Conservation (phyloP, 2,113 vertebrate genomes). For the Arenaria interpres region DNA sequence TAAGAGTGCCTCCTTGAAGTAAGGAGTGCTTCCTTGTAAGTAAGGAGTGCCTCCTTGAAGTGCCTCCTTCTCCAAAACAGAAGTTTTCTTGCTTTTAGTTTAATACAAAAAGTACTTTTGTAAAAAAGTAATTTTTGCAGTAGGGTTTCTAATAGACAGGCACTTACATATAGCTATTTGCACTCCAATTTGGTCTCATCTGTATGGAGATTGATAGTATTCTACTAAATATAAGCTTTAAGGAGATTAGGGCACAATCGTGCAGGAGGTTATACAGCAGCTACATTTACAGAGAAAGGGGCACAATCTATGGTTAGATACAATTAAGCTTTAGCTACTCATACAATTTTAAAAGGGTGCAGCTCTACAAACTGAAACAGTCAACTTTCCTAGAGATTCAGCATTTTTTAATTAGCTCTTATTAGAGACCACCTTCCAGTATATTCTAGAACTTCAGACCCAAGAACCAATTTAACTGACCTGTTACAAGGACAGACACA, state of each 20-base stretch:
- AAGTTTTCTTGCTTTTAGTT: neutral
- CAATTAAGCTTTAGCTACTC: neutral
- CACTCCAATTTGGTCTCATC: neutral
- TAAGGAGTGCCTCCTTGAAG: too few species aligned
- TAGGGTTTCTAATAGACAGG: neutral
- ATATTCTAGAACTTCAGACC: neutral
- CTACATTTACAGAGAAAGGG: neutral
- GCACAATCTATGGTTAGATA: neutral
- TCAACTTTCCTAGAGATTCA: neutral
- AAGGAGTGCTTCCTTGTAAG: too few species aligned
- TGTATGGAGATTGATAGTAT: neutral
- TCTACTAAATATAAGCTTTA: neutral
- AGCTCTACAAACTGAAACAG: neutral
- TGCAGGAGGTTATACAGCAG: neutral
- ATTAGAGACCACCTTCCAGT: neutral
- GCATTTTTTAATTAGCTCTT: neutral
- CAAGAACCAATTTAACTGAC: slow-evolving; percentile 72
- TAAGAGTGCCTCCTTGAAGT: too few species aligned
- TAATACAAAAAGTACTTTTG: neutral
- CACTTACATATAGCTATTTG: neutral
- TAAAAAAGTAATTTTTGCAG: neutral
- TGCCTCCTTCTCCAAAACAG: neutral
- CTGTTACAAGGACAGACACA: slow-evolving; percentile 96
- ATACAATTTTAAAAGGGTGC: neutral
- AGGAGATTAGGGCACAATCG: neutral